These are phyloP conservation scores for Caenorhabditis sinica DNA, from an alignment of 2,888 invertebrate species.

Conservation along the genomic window DNA sequence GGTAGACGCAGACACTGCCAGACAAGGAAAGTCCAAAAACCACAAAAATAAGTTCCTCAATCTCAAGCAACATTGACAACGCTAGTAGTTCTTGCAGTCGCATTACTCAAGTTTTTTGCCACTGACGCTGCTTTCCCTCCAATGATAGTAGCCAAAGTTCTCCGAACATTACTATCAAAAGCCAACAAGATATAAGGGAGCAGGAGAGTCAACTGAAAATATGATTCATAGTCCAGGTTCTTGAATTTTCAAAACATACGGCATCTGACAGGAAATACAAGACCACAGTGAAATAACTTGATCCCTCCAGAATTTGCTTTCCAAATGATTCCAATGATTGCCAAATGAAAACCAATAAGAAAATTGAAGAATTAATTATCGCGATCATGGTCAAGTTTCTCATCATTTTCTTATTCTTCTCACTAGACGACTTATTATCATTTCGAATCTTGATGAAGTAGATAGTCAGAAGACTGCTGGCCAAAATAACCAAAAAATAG, in stretches of 20 bases:
- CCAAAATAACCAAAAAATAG: not conserved
- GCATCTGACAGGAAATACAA: not conserved
- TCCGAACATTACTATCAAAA: constrained; percentile 13
- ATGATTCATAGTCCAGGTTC: not conserved
- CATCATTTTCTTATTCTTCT: not conserved
- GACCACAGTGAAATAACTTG: no score
- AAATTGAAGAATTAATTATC: not conserved
- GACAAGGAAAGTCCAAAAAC: no score
- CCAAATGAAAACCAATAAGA: not conserved
- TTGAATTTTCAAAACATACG: not conserved
- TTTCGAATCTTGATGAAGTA: not conserved
- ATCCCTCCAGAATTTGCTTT: no score
- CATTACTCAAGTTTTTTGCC: not conserved
- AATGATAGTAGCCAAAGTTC: not conserved
- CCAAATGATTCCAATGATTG: not conserved
- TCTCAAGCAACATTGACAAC: not conserved
- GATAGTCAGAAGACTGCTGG: not conserved
- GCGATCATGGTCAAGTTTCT: not conserved
- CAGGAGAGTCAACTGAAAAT: constrained; percentile 15
- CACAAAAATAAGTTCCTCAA: not conserved
- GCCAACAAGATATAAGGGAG: constrained; percentile 19
- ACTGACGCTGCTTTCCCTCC: not conserved
- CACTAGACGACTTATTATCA: not conserved
- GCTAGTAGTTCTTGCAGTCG: not conserved
- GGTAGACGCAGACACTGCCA: no score